Conservation (phyloP, 1,140 invertebrate genomes). For the Magallana gigas region DNA sequence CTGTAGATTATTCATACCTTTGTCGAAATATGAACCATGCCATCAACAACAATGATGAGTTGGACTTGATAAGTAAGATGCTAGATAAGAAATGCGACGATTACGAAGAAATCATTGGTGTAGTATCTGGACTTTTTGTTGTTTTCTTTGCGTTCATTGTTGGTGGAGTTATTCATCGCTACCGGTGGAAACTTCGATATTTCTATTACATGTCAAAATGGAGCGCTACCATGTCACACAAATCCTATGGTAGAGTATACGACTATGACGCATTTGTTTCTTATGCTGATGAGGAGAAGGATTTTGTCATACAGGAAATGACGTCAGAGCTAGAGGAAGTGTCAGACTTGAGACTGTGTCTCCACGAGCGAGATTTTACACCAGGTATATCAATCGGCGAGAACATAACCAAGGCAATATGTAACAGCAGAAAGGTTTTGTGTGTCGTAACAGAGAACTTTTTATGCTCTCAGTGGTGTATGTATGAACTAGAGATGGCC, state of each 20-base stretch:
- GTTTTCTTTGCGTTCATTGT: conserved; percentile 32
- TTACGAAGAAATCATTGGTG: neutral
- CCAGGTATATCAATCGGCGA: conserved; percentile 63
- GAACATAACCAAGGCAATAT: conserved; percentile 67
- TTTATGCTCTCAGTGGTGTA: conserved; percentile 65
- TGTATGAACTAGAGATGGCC: conserved; percentile 78
- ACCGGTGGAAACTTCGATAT: conserved; percentile 67
- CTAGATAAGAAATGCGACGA: neutral
- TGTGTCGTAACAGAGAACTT: conserved; percentile 64
- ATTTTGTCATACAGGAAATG: conserved; percentile 37
- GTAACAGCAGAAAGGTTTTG: conserved; percentile 62
- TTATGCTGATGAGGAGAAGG: conserved; percentile 49
- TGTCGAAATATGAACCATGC: neutral
- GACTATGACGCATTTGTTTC: conserved; percentile 53
- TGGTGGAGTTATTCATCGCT: conserved; percentile 41
- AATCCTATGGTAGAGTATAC: neutral
- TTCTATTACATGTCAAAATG: conserved; percentile 62
- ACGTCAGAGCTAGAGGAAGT: conserved; percentile 43
- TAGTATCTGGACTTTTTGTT: neutral
- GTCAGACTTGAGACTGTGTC: conserved; percentile 57
- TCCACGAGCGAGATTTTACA: conserved; percentile 71
- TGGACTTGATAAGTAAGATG: neutral
- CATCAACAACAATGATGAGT: neutral
- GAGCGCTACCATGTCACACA: neutral
- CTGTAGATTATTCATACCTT: neutral